Base-by-base conservation (phyloP, 2,113 vertebrate species). In the Anser cygnoides region DNA sequence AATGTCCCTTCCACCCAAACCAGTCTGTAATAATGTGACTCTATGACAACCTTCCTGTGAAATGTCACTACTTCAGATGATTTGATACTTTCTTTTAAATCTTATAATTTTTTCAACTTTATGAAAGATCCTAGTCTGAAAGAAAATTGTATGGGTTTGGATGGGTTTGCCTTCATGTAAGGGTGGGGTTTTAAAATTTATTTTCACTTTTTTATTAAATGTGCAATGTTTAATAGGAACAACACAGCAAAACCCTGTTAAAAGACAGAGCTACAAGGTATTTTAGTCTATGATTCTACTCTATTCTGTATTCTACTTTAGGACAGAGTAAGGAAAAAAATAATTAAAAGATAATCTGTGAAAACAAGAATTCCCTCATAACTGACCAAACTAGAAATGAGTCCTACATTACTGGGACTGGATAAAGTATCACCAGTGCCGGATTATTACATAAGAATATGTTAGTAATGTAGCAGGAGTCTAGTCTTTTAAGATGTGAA, bases 401-500 rank as follows among this genome's bases (percentile, higher is more conserved):
- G 28, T 82, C 44, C 76, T 59, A 50, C 5, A 70, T 87, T 87
- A 87, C 50, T n/a, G 29, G 55, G 71, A 85, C 35, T 66, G 63
- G 74, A 87, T 92, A 58, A 96, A 90, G 65, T 80, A 94, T 79
- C 76, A 76, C 44, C 84, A 83, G 67, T 78, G 81, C 37, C 2
- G 74, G 77, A 62, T 89, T 96, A 95, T 93, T 95, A 93, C 63
- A 93, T 94, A 96, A 96, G 91, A 94, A 93, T 89, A 94, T 71
- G 91, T 95, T 89, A 93, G 84, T 87, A 93, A 96, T 63, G 95
- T 92, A 94, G 87, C 91, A 94, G 81, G 84, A 95, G 91, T 95
- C 93, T 96, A 87, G 96, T 94, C 92, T 94, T 92, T 76, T 80
- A 94, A 91, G 92, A 97, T 90, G 93, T 94, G 96, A 96, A 95